Evolutionary conservation across 2,797 vertebrate genomes (phyloP).

Genomic region (Tachyglossus aculeatus): DNA sequence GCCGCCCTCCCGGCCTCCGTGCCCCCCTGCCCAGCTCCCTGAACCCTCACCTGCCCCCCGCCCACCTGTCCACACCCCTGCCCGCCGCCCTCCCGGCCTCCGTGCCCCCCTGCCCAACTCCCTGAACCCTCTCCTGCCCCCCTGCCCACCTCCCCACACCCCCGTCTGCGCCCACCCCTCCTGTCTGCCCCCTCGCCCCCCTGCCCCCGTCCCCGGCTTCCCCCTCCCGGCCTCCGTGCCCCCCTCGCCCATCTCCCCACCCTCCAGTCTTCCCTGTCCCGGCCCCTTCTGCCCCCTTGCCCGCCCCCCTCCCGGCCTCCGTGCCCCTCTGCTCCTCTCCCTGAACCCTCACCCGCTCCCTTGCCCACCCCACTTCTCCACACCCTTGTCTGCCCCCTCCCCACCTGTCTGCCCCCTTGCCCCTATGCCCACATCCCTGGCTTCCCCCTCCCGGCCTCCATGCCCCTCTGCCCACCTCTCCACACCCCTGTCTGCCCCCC

Average conservation of each 20-base stretch:
- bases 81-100: neutral
- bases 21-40: neutral
- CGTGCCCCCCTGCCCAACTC: neutral
- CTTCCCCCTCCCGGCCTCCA: too few species aligned
- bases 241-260: too few species aligned
- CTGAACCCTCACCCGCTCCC: neutral
- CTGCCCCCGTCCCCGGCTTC: too few species aligned
- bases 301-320: too few species aligned
- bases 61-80: accelerated
- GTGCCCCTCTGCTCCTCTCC: too few species aligned
- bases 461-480: accelerated
- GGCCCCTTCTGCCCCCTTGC: too few species aligned
- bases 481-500: neutral
- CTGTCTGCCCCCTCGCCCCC: neutral
- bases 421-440: neutral
- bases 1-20: too few species aligned
- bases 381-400: neutral
- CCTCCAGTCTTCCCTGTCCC: too few species aligned
- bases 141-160: too few species aligned
- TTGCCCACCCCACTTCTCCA: accelerated
- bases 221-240: too few species aligned
- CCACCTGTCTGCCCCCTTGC: neutral
- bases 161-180: too few species aligned
- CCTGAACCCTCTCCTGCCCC: neutral
- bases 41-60: too few species aligned